Percentiles rank a stretch among this genome's conserved stretches.
Evolutionary conservation across 2,888 invertebrate species (phyloP).

Genomic region (Eudasyphora cyanicolor): DNA sequence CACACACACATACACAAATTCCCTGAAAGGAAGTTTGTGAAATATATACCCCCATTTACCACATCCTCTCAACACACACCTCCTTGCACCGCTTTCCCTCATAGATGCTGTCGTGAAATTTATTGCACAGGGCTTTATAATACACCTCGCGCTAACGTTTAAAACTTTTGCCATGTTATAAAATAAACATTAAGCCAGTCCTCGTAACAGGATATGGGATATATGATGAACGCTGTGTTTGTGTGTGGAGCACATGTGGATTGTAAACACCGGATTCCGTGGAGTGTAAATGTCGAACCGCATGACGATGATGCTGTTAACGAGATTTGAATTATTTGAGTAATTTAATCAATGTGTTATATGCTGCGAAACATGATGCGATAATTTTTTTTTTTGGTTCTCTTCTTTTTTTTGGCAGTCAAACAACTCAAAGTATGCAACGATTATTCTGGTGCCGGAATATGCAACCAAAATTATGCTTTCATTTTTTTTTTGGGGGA

Average conservation of each 20-base stretch:
- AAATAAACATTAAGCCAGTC: constrained; percentile 24
- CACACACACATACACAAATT: constrained; percentile 38
- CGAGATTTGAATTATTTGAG: constrained; percentile 58
- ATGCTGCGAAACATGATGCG: background rate
- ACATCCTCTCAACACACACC: background rate
- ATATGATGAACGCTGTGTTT: background rate
- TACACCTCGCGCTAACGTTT: background rate
- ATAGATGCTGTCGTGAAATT: background rate
- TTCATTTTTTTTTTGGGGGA: no score
- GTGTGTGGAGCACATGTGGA: background rate
- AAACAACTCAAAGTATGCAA: constrained; percentile 2
- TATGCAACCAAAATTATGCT: background rate
- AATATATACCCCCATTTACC: background rate
- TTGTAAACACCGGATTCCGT: constrained; percentile 9
- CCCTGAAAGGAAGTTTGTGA: background rate
- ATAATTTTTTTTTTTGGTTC: background rate
- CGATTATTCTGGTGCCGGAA: background rate
- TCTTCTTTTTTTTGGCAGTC: background rate
- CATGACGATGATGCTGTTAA: constrained; percentile 48
- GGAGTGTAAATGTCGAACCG: constrained; percentile 22
- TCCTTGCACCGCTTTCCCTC: background rate
- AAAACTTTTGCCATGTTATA: constrained; percentile 5
- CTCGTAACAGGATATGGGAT: constrained; percentile 7
- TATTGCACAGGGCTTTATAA: constrained; percentile 1
- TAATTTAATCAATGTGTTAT: constrained; percentile 48